Conservation (phyloP, 2,113 vertebrate genomes). For the Polypterus bichir region DNA sequence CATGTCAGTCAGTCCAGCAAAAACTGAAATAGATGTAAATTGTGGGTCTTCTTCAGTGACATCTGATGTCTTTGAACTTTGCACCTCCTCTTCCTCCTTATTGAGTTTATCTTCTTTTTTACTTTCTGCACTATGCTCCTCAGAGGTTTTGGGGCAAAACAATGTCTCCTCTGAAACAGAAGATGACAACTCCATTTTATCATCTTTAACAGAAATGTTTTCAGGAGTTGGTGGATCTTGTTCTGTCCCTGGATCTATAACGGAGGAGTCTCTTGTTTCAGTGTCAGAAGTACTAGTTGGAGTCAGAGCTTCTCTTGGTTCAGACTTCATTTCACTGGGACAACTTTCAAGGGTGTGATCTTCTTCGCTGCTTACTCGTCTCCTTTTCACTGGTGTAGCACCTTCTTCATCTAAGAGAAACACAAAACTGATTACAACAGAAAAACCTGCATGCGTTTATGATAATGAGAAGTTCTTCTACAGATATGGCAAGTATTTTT, state of each 20-base stretch:
- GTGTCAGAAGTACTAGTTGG: constrained; percentile 90
- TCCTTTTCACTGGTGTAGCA: constrained; percentile 81
- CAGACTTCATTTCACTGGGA: constrained; percentile 58
- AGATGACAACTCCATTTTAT: constrained; percentile 72
- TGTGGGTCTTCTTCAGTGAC: constrained; percentile 57
- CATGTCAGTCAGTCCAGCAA: constrained; percentile 60
- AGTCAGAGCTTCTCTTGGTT: constrained; percentile 73
- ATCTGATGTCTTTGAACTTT: constrained; percentile 47
- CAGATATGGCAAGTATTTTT: no score
- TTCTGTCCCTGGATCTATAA: constrained; percentile 95
- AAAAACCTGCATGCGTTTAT: no score
- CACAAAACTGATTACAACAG: constrained; percentile 12
- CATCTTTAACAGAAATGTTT: constrained; percentile 63
- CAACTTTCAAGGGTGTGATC: constrained; percentile 57
- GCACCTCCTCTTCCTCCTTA: constrained; percentile 48
- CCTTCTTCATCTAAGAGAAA: constrained; percentile 69
- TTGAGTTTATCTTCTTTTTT: constrained; percentile 49
- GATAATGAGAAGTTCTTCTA: no score
- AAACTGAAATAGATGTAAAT: constrained; percentile 61
- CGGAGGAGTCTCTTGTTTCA: constrained; percentile 89
- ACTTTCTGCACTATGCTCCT: constrained; percentile 34
- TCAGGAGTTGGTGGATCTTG: constrained; percentile 87
- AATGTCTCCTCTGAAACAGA: constrained; percentile 59
- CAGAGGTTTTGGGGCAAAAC: constrained; percentile 41
- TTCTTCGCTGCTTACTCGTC: constrained; percentile 80